Conservation (phyloP, 2,797 vertebrate species). For the Somateria mollissima region DNA sequence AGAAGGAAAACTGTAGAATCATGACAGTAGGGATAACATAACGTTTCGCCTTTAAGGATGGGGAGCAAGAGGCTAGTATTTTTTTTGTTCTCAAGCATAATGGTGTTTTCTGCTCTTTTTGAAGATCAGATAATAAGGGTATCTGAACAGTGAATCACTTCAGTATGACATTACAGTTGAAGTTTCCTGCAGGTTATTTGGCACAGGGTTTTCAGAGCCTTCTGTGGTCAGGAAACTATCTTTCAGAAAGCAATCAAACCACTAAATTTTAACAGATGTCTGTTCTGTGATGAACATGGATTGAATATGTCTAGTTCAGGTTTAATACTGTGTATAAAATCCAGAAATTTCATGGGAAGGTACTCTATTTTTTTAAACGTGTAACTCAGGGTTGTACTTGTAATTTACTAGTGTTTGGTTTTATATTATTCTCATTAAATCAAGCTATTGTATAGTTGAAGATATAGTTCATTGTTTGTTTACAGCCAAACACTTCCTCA, state of each 20-base stretch:
- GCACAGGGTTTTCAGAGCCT: not conserved
- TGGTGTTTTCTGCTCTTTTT: not conserved
- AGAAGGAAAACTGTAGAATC: not conserved
- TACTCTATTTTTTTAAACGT: not conserved
- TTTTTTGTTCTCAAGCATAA: not conserved
- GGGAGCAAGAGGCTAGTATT: not conserved
- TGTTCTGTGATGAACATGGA: not conserved
- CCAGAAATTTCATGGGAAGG: not conserved
- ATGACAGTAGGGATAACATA: not conserved
- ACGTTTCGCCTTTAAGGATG: not conserved
- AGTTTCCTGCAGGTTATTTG: conserved; percentile 5
- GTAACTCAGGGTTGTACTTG: not conserved
- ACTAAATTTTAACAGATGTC: not conserved
- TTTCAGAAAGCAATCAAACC: not conserved
- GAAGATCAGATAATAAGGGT: not conserved
- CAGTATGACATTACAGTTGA: not conserved
- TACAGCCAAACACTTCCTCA: not conserved
- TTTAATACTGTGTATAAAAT: not conserved
- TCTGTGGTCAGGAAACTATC: not conserved
- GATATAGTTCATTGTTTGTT: not conserved
- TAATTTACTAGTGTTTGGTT: not conserved
- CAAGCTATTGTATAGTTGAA: not conserved
- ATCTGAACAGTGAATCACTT: not conserved
- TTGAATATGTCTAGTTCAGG: not conserved
- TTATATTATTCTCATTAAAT: not conserved